A percentile compares a stretch with the other conserved stretches of the same genome.
phyloP scores from a whole-genome alignment of 2,113 vertebrate species.

The Macroglossus sobrinus region DNA sequence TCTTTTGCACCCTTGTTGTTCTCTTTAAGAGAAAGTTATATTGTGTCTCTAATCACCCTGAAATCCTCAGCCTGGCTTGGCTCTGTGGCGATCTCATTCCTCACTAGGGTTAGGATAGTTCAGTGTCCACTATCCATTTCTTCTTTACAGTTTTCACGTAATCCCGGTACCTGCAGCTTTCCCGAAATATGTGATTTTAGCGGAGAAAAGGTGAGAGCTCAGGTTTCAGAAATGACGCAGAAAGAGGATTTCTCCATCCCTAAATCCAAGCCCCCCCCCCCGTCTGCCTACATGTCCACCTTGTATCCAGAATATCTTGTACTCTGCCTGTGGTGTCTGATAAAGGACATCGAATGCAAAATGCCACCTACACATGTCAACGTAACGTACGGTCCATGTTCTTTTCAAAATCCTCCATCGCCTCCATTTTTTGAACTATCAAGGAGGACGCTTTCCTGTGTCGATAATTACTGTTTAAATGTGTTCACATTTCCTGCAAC shows the following conservation, averaged over 20 bases:
- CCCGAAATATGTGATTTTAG: conserved; percentile 52
- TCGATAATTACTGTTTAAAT: background rate
- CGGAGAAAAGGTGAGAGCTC: background rate
- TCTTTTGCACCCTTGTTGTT: conserved; percentile 38
- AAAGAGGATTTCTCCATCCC: background rate
- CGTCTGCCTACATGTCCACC: background rate
- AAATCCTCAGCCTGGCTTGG: conserved; percentile 64
- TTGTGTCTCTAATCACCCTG: conserved; percentile 57
- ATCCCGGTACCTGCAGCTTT: conserved; percentile 76
- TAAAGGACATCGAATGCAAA: background rate
- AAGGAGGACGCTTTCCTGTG: background rate
- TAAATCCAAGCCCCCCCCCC: background rate
- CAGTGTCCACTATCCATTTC: background rate
- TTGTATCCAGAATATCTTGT: background rate
- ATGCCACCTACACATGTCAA: background rate
- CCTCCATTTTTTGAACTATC: background rate
- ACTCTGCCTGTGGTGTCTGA: background rate
- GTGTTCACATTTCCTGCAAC: background rate
- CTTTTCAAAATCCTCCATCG: background rate
- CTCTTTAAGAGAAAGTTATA: conserved; percentile 59
- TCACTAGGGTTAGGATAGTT: conserved; percentile 62
- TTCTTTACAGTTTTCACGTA: conserved; percentile 73
- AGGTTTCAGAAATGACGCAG: background rate
- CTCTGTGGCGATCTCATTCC: conserved; percentile 60
- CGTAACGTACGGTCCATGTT: background rate